Base-by-base conservation (phyloP, 1,140 invertebrate species). In the Xylocopa sonorina region DNA sequence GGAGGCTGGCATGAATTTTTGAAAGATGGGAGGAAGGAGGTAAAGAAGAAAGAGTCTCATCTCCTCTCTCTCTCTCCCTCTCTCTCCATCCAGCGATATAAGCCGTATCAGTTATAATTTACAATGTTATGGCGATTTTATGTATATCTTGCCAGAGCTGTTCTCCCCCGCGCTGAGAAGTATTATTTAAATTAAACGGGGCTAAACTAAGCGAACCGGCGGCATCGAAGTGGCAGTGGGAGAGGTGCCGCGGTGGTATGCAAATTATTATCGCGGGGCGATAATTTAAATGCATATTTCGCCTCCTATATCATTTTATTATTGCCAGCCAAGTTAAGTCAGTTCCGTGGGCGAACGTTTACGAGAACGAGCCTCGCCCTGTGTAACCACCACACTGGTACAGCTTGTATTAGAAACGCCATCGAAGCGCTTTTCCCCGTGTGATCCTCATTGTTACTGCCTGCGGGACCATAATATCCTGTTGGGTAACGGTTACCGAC, bases 111-210 rank as follows among this genome's bases (percentile, higher is more conserved):
- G 91, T 92, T 92, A 92, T 93, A 93, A 93, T 93, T 93, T 93
- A 92, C 91, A 93, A 92, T 91, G 92, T 93, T 93, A 93, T 93
- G 92, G 92, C 92, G 89, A 92, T 93, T 92, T 93, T 93, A 93
- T 93, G 92, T 93, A 93, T 93, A 93, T 93, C 91, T 92, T 90
- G 89, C 78, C 86, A 67, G 80, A 85, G 85, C 76, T 84, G 83
- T 79, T 75, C 84, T 68, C 73, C 81, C 81, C 84, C 84, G 72
- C 83, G 84, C 85, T 82, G 84, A 91, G 91, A 92, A 93, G 91
- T 92, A 93, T 93, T 93, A 93, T 93, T 93, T 93, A 93, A 93
- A 93, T 93, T 93, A 93, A 93, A 93, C 92, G 92, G 89, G 91
- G 92, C 91, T 93, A 92, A 93, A 93, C 91, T 92, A 92, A 91